Evolutionary conservation across 2,888 invertebrate genomes (phyloP).

Genomic region (Lissocephala sabroskyi): DNA sequence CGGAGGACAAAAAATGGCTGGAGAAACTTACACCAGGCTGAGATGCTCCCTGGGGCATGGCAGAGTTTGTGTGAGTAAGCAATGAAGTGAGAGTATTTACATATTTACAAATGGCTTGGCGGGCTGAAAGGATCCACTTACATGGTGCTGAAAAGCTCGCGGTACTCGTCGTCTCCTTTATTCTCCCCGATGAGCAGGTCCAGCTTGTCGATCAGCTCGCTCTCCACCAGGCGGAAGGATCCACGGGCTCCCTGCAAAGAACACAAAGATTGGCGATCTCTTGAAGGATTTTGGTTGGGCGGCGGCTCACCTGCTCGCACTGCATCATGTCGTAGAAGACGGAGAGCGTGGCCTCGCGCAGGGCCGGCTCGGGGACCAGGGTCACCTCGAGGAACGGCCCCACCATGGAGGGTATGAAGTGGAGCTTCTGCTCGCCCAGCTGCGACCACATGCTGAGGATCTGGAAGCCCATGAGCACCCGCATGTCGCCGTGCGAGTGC

Average conservation of each 20-base stretch:
- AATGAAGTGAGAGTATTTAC: conserved; percentile 39
- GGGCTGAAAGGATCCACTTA: no score
- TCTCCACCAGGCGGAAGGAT: conserved; percentile 92
- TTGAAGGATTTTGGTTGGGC: background rate
- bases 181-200: conserved; percentile 94
- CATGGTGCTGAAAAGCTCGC: conserved; percentile 95
- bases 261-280: conserved; percentile 4
- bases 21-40: conserved; percentile 89
- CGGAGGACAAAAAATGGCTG: conserved; percentile 11
- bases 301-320: conserved; percentile 78
- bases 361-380: conserved; percentile 86
- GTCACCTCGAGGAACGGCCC: conserved; percentile 95
- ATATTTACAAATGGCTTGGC: conserved; percentile 9
- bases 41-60: conserved; percentile 84
- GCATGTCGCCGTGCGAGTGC: conserved; percentile 89
- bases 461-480: conserved; percentile 92
- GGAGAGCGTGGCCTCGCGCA: conserved; percentile 90
- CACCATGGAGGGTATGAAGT: conserved; percentile 93
- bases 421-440: conserved; percentile 88
- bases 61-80: conserved; percentile 26
- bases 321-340: conserved; percentile 98
- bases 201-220: conserved; percentile 93
- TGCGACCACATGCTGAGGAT: conserved; percentile 94
- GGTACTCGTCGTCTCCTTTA: conserved; percentile 94
- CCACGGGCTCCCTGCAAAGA: conserved; percentile 77